A percentile compares a stretch with the other conserved stretches of the same genome.
These are phyloP conservation scores for Junonia oenone DNA, from an alignment of 2,888 invertebrate species.

Conservation along the genomic window DNA sequence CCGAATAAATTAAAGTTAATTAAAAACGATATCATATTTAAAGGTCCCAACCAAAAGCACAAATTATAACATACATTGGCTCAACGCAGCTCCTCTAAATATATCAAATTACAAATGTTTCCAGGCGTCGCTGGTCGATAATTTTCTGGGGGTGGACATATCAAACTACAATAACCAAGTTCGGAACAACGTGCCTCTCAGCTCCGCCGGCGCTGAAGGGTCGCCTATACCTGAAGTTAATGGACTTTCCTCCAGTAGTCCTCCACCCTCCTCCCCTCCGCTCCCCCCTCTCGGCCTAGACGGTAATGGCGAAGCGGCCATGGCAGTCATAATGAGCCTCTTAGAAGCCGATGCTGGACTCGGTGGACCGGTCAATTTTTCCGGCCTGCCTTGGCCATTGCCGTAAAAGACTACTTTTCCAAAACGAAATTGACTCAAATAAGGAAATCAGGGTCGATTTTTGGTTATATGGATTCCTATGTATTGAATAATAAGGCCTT, in stretches of 20 bases:
- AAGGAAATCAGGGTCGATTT: too few species aligned
- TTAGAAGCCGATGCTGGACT: constrained; percentile 93
- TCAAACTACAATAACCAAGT: constrained; percentile 37
- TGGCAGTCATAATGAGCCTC: constrained; percentile 95
- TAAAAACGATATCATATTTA: too few species aligned
- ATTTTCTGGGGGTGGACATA: constrained; percentile 43
- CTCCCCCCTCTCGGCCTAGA: constrained; percentile 70
- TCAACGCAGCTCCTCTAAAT: too few species aligned
- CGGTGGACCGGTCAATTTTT: constrained; percentile 92
- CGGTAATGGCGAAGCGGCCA: constrained; percentile 92
- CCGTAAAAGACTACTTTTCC: constrained; percentile 72
- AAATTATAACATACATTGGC: too few species aligned
- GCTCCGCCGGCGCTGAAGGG: constrained; percentile 38
- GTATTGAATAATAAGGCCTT: too few species aligned
- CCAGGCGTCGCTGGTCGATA: constrained; percentile 52
- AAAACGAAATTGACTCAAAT: too few species aligned
- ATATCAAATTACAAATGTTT: constrained; percentile 17
- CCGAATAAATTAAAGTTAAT: too few species aligned
- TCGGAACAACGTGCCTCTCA: constrained; percentile 58
- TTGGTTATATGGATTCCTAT: too few species aligned
- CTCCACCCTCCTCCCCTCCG: constrained; percentile 45
- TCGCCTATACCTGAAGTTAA: constrained; percentile 45
- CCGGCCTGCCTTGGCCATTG: constrained; percentile 91
- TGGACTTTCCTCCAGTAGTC: constrained; percentile 33
- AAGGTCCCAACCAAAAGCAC: too few species aligned